Evolutionary conservation across 2,888 invertebrate species (phyloP).

Genomic region (Agonopterix alstromeriana): DNA sequence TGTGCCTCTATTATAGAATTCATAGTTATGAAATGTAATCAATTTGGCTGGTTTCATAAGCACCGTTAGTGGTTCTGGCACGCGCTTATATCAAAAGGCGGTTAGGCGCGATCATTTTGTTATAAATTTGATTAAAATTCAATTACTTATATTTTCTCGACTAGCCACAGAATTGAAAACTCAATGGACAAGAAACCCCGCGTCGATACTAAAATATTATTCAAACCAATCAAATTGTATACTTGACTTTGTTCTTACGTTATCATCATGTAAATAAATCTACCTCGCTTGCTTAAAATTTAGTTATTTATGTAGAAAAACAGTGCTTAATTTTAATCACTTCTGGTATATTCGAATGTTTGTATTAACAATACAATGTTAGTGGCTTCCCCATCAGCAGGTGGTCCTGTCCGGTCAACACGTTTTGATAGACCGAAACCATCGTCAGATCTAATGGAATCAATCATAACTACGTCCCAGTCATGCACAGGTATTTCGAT

Average conservation of each 20-base stretch:
- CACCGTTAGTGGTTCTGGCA: conserved; percentile 36
- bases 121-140: conserved; percentile 65
- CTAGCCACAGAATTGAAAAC: conserved; percentile 5
- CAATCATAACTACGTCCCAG: conserved; percentile 62
- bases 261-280: no score
- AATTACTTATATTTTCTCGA: conserved; percentile 31
- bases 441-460: conserved; percentile 62
- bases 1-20: conserved; percentile 26
- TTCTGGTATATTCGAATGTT: conserved; percentile 32
- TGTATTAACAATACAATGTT: conserved; percentile 18
- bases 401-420: conserved; percentile 63
- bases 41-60: conserved; percentile 54
- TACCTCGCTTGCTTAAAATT: no score
- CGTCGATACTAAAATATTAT: no score
- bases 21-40: conserved; percentile 53
- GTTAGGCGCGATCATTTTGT: conserved; percentile 46
- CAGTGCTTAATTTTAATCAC: conserved; percentile 7
- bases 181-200: no score
- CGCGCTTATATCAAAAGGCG: conserved; percentile 49
- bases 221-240: no score
- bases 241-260: no score
- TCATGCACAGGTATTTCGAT: conserved; percentile 22
- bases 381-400: conserved; percentile 50
- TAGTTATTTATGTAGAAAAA: no score
- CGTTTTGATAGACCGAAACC: conserved; percentile 67